A percentile compares a stretch with the other conserved stretches of the same genome.
phyloP scores from a whole-genome alignment of 2,888 invertebrate species.

The Drosophila barbarae region DNA sequence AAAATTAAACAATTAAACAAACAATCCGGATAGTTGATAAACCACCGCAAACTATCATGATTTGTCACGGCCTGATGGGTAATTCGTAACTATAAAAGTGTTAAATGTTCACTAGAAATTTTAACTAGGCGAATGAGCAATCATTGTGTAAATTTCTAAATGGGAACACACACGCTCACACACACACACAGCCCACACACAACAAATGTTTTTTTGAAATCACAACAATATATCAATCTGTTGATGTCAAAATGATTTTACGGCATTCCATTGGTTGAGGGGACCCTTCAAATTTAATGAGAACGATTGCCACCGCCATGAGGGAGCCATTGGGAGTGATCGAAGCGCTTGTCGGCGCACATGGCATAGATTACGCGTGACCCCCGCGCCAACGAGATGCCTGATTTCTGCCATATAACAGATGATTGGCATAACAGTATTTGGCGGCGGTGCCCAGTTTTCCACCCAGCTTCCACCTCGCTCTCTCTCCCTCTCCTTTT shows the following conservation, averaged over 20 bases:
- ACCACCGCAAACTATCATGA: constrained; percentile 8
- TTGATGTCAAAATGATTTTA: constrained; percentile 12
- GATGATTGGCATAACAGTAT: constrained; percentile 28
- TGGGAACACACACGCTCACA: neutral
- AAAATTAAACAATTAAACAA: constrained; percentile 8
- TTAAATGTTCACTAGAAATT: constrained; percentile 12
- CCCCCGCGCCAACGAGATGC: constrained; percentile 5
- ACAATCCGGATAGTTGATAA: neutral
- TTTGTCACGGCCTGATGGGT: constrained; percentile 10
- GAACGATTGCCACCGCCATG: constrained; percentile 7
- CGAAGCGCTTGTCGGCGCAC: constrained; percentile 16
- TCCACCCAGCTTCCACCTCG: neutral
- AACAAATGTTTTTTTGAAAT: neutral
- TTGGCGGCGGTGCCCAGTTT: constrained; percentile 18
- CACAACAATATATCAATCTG: constrained; percentile 11
- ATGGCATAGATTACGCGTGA: constrained; percentile 33
- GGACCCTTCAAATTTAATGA: constrained; percentile 14
- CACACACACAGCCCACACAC: neutral
- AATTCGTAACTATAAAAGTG: constrained; percentile 3
- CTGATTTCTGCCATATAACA: constrained; percentile 17
- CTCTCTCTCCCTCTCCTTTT: neutral
- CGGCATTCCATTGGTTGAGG: neutral
- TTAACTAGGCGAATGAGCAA: constrained; percentile 7
- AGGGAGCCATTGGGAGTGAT: constrained; percentile 10
- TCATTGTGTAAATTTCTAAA: constrained; percentile 6